phyloP scores from a whole-genome alignment of 2,888 invertebrate species.

The Cephonodes hylas region DNA sequence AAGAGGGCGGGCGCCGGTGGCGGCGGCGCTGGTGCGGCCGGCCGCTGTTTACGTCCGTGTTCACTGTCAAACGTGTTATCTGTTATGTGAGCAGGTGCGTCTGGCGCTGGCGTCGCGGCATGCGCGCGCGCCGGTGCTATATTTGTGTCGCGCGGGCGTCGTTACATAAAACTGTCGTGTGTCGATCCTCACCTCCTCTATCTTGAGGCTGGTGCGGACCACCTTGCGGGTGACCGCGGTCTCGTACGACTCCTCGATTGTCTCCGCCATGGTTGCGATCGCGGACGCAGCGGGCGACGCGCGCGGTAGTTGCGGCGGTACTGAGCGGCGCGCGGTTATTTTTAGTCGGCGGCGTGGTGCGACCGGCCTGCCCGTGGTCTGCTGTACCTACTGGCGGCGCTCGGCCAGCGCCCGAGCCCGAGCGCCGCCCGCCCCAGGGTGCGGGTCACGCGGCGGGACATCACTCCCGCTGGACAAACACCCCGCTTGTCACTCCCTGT shows the following conservation, averaged over 20 bases:
- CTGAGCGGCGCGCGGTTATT: constrained; percentile 72
- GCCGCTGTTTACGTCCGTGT: constrained; percentile 70
- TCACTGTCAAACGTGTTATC: constrained; percentile 75
- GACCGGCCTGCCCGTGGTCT: constrained; percentile 31
- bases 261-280: constrained; percentile 83
- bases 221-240: constrained; percentile 86
- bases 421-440: constrained; percentile 18
- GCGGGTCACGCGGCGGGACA: constrained; percentile 12
- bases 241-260: constrained; percentile 86
- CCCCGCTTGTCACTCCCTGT: neutral
- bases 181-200: constrained; percentile 85
- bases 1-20: constrained; percentile 24
- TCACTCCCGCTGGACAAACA: neutral
- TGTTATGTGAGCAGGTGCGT: constrained; percentile 74
- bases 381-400: constrained; percentile 20
- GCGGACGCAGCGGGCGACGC: constrained; percentile 76
- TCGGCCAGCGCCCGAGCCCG: constrained; percentile 20
- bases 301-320: constrained; percentile 76
- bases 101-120: constrained; percentile 47
- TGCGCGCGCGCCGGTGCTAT: constrained; percentile 54
- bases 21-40: constrained; percentile 27
- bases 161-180: constrained; percentile 70
- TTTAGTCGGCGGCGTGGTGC: constrained; percentile 69
- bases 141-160: constrained; percentile 67
- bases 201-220: constrained; percentile 86